Conservation (phyloP, 2,797 vertebrate genomes). For the Acipenser ruthenus region DNA sequence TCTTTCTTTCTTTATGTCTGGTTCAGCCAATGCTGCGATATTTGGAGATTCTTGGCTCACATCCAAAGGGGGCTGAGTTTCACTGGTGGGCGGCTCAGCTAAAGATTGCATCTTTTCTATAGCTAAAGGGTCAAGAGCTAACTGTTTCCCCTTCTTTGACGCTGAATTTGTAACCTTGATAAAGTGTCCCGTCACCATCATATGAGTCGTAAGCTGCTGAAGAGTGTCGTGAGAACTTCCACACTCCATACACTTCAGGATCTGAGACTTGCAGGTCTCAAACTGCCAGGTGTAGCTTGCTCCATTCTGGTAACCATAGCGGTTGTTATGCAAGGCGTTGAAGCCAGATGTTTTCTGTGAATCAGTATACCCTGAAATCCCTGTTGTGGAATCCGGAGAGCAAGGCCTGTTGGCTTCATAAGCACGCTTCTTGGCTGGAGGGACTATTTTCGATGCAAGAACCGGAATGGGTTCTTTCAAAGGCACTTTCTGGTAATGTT, state of each 20-base stretch:
- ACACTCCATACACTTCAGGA: conserved; percentile 98
- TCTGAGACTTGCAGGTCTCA: conserved; percentile 98
- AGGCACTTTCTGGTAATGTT: conserved; percentile 99
- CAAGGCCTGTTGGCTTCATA: conserved; percentile 88
- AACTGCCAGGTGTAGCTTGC: conserved; percentile 99
- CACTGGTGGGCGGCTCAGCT: conserved; percentile 67
- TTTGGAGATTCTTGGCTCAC: conserved; percentile 68
- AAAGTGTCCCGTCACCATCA: conserved; percentile 99
- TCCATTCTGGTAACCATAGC: conserved; percentile 94
- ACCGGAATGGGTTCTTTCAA: conserved; percentile 98
- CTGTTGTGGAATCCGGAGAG: conserved; percentile 92
- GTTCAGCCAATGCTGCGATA: conserved; percentile 47
- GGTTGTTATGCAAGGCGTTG: conserved; percentile 78
- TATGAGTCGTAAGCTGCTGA: conserved; percentile 95
- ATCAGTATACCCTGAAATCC: conserved; percentile 70
- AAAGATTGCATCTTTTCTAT: conserved; percentile 93
- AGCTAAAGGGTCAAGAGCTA: conserved; percentile 88
- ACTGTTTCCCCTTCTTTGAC: conserved; percentile 95
- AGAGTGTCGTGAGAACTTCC: conserved; percentile 95
- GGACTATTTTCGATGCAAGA: conserved; percentile 84
- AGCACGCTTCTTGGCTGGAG: conserved; percentile 86
- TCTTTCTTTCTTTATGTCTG: conserved; percentile 71
- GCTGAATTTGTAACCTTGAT: conserved; percentile 97
- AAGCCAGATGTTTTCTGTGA: conserved; percentile 67
- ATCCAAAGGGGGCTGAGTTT: conserved; percentile 53